Percentiles rank a stretch among this genome's conserved stretches.
Evolutionary conservation across 2,797 vertebrate species (phyloP).

Genomic region (Xenopus petersii): DNA sequence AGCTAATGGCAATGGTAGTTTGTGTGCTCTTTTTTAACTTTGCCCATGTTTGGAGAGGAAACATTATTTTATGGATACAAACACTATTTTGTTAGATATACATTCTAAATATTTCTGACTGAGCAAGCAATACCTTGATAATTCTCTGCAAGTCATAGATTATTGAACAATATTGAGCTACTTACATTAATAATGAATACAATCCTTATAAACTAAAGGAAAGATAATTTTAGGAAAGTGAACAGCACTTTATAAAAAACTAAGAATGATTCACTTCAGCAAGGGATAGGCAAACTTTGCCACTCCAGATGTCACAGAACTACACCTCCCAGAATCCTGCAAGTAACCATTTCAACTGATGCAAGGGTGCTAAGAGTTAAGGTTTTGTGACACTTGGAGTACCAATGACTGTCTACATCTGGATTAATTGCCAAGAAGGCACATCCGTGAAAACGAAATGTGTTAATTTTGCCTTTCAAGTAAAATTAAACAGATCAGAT

Average conservation of each 20-base stretch:
- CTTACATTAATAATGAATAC: conserved; percentile 74
- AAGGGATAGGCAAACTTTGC: no score
- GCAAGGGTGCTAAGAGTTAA: no score
- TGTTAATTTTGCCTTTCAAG: no score
- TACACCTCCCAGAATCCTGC: no score
- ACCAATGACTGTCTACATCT: no score
- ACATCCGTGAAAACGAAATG: no score
- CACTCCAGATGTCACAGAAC: no score
- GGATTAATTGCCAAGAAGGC: no score
- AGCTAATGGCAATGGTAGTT: conserved; percentile 94
- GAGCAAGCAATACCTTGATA: conserved; percentile 60
- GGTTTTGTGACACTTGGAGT: no score
- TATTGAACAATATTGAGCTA: conserved; percentile 65
- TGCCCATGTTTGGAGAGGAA: conserved; percentile 67
- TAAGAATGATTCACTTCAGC: no score
- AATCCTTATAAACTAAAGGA: conserved; percentile 73
- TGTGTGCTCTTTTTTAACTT: conserved; percentile 79
- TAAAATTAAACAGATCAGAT: background rate
- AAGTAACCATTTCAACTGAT: no score
- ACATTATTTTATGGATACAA: conserved; percentile 71
- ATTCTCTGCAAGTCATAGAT: conserved; percentile 58
- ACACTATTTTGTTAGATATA: conserved; percentile 61
- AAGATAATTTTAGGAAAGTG: conserved; percentile 66
- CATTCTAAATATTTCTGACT: background rate
- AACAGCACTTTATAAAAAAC: background rate